Base-by-base conservation (phyloP, 2,888 invertebrate genomes). In the Anticlea derivata region DNA sequence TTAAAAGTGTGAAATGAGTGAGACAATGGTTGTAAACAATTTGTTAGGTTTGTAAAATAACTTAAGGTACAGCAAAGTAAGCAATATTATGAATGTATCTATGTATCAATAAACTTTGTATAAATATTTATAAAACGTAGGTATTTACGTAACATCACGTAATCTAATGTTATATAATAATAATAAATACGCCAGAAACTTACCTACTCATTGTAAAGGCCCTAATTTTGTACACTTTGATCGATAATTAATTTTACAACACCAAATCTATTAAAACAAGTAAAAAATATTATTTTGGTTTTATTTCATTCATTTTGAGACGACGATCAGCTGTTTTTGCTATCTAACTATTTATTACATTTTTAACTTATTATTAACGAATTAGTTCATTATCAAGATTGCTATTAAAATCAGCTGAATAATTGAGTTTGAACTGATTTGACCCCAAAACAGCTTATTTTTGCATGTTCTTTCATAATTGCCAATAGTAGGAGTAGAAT, bases 211-310 rank as follows among this genome's bases (percentile, higher is more conserved):
- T 71, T 83, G 74, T 85, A 86, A 84, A 82, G 75, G 80, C 82
- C 84, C 86, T 84, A 86, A 86, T 88, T 89, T 88, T 88, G 81
- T 88, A 88, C 89, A 88, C 84, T 73, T 79, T 76, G 77, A 83
- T 80, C 82, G 76, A 82, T 81, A 78, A 81, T 83, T 86, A 79
- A 83, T 86, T 86, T 86, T 50, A 55, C 55, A 62, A 56, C 55
- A 57, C 45, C 50, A 50, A 58, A 51, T 60, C 50, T 48, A 61
- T 55, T 57, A 63, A 58, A 49, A 58, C 40, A 54, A 44, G 51
- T 44, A 47, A 54, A n/a, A 60, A 51, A 35, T 55, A 38, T 39
- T 11, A 24, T 45, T 29, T 23, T 50, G 53, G 54, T 65, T 64
- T 62, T 53, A 46, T 45, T 60, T 44, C 10, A 44, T 20, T 30